Evolutionary conservation across 2,888 invertebrate species (phyloP), one percentile per base, ranked within the genome.

Genomic region (Brachylomia viminalis): DNA sequence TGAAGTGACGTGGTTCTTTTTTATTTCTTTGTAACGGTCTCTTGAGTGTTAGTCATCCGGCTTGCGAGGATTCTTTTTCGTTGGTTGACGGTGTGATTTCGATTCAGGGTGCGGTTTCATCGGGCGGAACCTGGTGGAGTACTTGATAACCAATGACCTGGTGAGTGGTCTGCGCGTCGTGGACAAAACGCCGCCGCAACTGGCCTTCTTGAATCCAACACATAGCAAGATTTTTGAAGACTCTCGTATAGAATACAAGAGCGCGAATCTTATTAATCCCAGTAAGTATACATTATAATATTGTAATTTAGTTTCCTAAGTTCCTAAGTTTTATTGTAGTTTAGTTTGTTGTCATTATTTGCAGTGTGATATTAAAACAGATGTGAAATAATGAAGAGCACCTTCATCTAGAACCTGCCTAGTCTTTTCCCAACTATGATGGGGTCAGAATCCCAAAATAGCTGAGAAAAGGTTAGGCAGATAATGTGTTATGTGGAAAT

Each of bases 101-200:
- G 86, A 88, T 93, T 86, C 95, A 99, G 99, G 99, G 94, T 99
- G 99, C 95, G 99, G 99, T 90, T 99, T 99, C 95, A 98, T 99
- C 93, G 99, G 99, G 86, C 97, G 99, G 91, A 98, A 99, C 96
- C 97, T 99, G 88, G 98, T 99, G 80, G 97, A 98, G 81, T 98
- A 98, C 95, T 97, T 99, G 91, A 96, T 99, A 86, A 97, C 97
- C 82, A 98, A 98, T 94, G 97, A 98, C 90, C 94, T 98, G 89
- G 98, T 98, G 82, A 97, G 97, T 90, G 97, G 97, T 89, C 97
- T 99, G 83, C 97, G 98, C 86, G 97, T 99, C 67, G 98, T 98
- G 77, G 99, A 99, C 95, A 99, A 99, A 95, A 99, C 99, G 49
- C 99, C 99, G 69, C 99, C 99, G 2, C 98, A 98, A 94, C 98